Conservation (phyloP, 2,888 invertebrate species). For the Ophion obscuratus region DNA sequence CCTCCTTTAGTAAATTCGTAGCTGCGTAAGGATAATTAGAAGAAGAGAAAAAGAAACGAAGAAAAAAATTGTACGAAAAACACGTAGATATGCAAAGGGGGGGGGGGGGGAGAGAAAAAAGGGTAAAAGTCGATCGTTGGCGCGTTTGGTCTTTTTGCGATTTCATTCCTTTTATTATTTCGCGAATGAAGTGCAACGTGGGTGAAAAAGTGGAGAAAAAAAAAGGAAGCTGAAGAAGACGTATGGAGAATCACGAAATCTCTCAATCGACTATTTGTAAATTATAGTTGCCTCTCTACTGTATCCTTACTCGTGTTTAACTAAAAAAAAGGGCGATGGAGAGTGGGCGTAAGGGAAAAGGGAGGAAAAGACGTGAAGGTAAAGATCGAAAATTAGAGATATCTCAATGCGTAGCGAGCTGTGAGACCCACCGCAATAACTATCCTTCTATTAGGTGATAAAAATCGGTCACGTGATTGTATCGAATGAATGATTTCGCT, state of each 20-base stretch:
- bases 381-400: conserved; percentile 60
- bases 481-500: conserved; percentile 58
- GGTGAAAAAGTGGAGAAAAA: conserved; percentile 1
- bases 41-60: conserved; percentile 33
- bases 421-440: conserved; percentile 71
- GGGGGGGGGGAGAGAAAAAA: not conserved
- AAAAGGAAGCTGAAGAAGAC: not conserved
- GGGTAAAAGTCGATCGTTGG: conserved; percentile 32
- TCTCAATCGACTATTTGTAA: conserved; percentile 78
- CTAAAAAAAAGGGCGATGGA: conserved; percentile 42
- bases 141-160: conserved; percentile 28
- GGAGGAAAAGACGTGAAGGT: conserved; percentile 17
- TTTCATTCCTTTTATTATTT: conserved; percentile 39
- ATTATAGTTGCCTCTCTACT: conserved; percentile 77
- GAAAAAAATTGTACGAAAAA: conserved; percentile 12
- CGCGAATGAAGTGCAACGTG: conserved; percentile 28
- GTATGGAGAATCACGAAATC: conserved; percentile 62
- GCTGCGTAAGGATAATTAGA: conserved; percentile 62
- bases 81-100: not conserved
- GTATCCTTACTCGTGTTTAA: conserved; percentile 71
- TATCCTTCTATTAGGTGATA: conserved; percentile 67
- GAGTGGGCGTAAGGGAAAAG: conserved; percentile 10
- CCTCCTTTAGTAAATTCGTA: conserved; percentile 66
- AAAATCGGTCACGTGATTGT: conserved; percentile 56
- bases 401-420: conserved; percentile 68